These are phyloP conservation scores for Struthidea cinerea DNA, from an alignment of 2,113 vertebrate species.

Conservation along the genomic window DNA sequence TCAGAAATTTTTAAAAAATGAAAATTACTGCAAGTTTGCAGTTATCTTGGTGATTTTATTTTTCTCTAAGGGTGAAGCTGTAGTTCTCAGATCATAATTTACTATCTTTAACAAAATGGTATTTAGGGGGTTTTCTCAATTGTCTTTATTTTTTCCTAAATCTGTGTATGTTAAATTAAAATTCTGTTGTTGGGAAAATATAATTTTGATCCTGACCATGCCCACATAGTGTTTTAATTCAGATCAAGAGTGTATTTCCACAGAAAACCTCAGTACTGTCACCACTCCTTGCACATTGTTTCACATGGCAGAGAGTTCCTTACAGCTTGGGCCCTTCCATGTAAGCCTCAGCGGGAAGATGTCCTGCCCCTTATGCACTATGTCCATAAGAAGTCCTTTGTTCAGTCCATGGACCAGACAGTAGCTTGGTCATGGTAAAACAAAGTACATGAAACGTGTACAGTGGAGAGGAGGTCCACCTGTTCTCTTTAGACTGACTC, in stretches of 20 bases:
- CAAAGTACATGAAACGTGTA: background rate
- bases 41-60: background rate
- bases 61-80: background rate
- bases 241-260: background rate
- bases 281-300: background rate
- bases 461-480: no score
- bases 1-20: background rate
- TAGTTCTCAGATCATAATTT: background rate
- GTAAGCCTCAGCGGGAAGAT: background rate
- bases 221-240: background rate
- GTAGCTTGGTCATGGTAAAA: background rate
- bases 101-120: background rate
- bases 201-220: background rate
- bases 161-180: background rate
- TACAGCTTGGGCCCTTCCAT: background rate
- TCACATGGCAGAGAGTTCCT: background rate
- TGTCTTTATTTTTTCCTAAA: background rate
- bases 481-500: background rate
- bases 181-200: background rate
- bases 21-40: background rate
- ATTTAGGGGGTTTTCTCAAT: background rate
- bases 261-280: background rate
- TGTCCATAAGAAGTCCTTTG: background rate
- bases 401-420: background rate
- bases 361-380: rapidly evolving